Conservation (phyloP, 2,797 vertebrate genomes). For the Acestrorhynchus altus region DNA sequence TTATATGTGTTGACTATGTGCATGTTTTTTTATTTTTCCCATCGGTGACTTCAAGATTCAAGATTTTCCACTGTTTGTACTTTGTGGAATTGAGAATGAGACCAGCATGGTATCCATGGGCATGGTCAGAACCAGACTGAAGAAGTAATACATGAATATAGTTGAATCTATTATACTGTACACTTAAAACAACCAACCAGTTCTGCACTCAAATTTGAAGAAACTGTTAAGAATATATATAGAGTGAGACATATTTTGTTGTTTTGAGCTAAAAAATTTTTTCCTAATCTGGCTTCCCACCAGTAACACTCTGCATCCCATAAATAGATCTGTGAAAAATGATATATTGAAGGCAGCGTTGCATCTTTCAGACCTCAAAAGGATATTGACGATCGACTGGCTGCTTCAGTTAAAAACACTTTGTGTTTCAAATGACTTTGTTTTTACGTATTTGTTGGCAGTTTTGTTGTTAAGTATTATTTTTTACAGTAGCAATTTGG, state of each 20-base stretch:
- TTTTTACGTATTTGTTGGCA: constrained; percentile 76
- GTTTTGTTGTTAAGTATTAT: constrained; percentile 84
- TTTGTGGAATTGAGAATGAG: constrained; percentile 72
- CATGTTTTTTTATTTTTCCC: constrained; percentile 82
- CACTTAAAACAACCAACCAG: constrained; percentile 37
- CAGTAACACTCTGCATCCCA: constrained; percentile 38
- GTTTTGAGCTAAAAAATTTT: constrained; percentile 41
- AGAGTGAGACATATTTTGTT: constrained; percentile 48
- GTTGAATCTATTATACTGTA: constrained; percentile 32
- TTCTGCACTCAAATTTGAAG: constrained; percentile 44
- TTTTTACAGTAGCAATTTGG: constrained; percentile 89
- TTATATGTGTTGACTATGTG: constrained; percentile 88
- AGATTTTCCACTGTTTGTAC: constrained; percentile 86
- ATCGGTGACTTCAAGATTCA: constrained; percentile 84
- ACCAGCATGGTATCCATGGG: constrained; percentile 66
- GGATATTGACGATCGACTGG: constrained; percentile 37
- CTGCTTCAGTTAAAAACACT: constrained; percentile 53
- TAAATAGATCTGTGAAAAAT: constrained; percentile 43
- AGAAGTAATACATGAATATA: constrained; percentile 46
- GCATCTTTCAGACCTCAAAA: constrained; percentile 50
- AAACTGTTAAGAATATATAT: constrained; percentile 30
- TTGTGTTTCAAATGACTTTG: constrained; percentile 79
- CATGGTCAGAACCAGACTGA: constrained; percentile 55
- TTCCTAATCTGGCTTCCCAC: constrained; percentile 44
- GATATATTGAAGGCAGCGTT: constrained; percentile 45